Evolutionary conservation across 2,888 invertebrate species (phyloP).

Genomic region (Callyntrura sp.): DNA sequence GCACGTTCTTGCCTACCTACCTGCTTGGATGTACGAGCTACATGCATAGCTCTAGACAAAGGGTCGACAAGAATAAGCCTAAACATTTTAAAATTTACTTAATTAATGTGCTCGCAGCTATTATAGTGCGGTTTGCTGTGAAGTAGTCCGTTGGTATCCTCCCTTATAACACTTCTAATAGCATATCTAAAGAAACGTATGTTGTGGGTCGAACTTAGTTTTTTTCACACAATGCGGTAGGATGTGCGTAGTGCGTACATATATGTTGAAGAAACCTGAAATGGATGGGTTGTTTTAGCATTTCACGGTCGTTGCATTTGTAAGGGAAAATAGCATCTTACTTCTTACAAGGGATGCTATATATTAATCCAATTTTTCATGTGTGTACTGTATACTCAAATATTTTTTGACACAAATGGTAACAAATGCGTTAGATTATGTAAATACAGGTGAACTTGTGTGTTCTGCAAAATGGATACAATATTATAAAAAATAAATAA

Average conservation of each 20-base stretch:
- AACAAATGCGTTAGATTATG: too few relatives aligned
- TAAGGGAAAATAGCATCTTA: not conserved
- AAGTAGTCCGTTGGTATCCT: constrained; percentile 22
- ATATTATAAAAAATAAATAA: not conserved
- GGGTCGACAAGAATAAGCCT: not conserved
- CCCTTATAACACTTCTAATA: not conserved
- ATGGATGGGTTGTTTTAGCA: not conserved
- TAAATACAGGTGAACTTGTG: too few relatives aligned
- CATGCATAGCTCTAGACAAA: not conserved
- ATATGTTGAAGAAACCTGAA: not conserved
- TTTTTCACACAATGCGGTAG: not conserved
- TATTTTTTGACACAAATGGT: not conserved
- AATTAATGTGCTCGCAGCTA: not conserved
- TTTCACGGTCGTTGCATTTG: constrained; percentile 24
- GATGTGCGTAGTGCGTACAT: not conserved
- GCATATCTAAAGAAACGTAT: not conserved
- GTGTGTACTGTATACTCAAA: too few relatives aligned
- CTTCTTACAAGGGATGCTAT: not conserved
- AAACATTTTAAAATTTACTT: constrained; percentile 15
- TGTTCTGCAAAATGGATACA: too few relatives aligned
- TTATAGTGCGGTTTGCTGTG: not conserved
- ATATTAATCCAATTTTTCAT: not conserved
- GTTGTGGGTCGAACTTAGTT: not conserved
- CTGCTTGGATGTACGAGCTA: too few relatives aligned
- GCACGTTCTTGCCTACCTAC: too few relatives aligned